Base-by-base conservation (phyloP, 2,888 invertebrate genomes). In the Andrena hattorfiana region DNA sequence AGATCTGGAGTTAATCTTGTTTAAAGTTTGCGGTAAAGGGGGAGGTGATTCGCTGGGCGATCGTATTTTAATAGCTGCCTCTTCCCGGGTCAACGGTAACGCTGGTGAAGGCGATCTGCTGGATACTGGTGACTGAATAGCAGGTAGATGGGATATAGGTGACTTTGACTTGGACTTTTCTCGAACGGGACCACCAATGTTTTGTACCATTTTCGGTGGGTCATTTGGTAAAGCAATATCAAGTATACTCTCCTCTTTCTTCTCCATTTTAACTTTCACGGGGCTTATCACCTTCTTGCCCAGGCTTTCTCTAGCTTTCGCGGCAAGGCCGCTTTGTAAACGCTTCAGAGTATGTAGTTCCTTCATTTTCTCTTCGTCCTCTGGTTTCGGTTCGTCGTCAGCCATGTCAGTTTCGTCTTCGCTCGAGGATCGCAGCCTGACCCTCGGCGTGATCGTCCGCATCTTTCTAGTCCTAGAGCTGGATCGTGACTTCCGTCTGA, bases 271-370 rank as follows among this genome's bases (percentile, higher is more conserved):
- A 5, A 92, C 80, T 75, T 93, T 93, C 7, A 89, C 83, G 0
- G 93, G 93, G 79, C 91, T 92, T 35, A 91, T 91, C 0, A 94
- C 94, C 87, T 95, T 96, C 91, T 96, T 96, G 83, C 96, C 96
- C 75, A 96, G 93, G 2, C 95, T 94, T 91, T 97, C 97, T 89
- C 96, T 97, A 1, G 97, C 97, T 93, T 97, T 97, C 82, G 97
- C 95, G 75, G 97, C 95, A 92, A 96, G 93, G 85, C 96, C 96
- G 87, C 96, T 95, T 88, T 96, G 96, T 8, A 96, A 92, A 83
- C 96, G 94, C 90, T 97, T 96, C 83, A 97, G 93, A 90, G 96
- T 96, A 89, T 95, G 95, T 85, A 97, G 92, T 90, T 97, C 97
- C 88, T 96, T 96, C 68, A 96, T 94, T 70, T 96, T 96, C 54